A percentile compares a stretch with the other conserved stretches of the same genome.
phyloP scores from a whole-genome alignment of 2,797 vertebrate species.

The Furcifer pardalis region DNA sequence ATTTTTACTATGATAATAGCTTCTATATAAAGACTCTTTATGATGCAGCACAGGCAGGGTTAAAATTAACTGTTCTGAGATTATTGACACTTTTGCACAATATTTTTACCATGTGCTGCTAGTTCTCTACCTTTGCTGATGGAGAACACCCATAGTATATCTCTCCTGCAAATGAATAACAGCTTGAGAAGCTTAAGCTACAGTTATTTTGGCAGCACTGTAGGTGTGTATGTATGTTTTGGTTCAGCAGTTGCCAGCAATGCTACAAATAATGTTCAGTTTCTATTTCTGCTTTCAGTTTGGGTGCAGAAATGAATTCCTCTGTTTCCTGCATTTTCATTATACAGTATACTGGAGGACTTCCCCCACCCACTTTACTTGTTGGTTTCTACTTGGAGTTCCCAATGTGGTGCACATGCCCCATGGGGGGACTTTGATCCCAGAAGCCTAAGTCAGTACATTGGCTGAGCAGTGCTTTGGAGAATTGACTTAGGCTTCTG shows the following conservation, averaged over 20 bases:
- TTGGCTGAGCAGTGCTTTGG: too few species aligned
- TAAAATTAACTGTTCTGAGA: background rate
- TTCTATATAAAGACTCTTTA: background rate
- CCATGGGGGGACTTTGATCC: too few species aligned
- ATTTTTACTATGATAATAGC: background rate
- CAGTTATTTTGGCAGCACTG: slow-evolving; percentile 70
- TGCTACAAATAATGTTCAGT: slow-evolving; percentile 59
- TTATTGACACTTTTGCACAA: slow-evolving; percentile 30
- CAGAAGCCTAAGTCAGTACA: too few species aligned
- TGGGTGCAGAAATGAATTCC: slow-evolving; percentile 58
- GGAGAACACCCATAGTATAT: slow-evolving; percentile 49
- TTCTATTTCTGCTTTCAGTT: slow-evolving; percentile 64
- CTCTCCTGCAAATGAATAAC: slow-evolving; percentile 65
- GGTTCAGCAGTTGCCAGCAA: slow-evolving; percentile 64
- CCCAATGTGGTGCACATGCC: too few species aligned
- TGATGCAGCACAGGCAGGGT: background rate
- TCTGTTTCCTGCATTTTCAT: slow-evolving; percentile 42
- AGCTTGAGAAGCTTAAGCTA: slow-evolving; percentile 71
- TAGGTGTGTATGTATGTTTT: slow-evolving; percentile 66
- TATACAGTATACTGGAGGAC: slow-evolving; percentile 37
- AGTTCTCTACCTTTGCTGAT: slow-evolving; percentile 44
- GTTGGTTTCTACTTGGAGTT: background rate
- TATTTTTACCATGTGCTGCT: slow-evolving; percentile 24
- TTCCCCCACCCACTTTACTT: background rate
- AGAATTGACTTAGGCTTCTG: too few species aligned